phyloP scores from a whole-genome alignment of 2,113 vertebrate species.

The Leptobrachium ailaonicum region DNA sequence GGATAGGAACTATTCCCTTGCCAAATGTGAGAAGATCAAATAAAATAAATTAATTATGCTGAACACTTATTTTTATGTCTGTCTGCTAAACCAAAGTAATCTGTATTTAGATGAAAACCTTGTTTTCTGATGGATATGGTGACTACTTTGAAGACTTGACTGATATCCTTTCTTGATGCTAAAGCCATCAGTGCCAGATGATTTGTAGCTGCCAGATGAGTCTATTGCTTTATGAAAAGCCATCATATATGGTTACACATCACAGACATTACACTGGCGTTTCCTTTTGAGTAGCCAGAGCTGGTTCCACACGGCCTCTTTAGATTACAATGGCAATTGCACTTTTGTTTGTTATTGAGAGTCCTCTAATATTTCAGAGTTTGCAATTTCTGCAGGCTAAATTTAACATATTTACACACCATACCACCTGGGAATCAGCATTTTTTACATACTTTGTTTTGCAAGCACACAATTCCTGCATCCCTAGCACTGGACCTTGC shows the following conservation, averaged over 20 bases:
- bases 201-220: neutral
- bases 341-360: constrained; percentile 32
- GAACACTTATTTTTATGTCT: too few species aligned
- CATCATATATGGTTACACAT: neutral
- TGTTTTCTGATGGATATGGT: neutral
- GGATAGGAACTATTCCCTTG: too few species aligned
- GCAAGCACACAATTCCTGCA: constrained; percentile 25
- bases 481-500: constrained; percentile 23
- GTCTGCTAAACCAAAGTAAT: too few species aligned
- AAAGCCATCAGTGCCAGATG: neutral
- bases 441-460: constrained; percentile 30
- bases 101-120: neutral
- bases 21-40: too few species aligned
- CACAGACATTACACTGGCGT: neutral
- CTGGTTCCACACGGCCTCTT: constrained; percentile 1
- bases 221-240: neutral
- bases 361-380: constrained; percentile 43
- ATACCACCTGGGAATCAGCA: constrained; percentile 47
- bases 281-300: neutral
- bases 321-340: constrained; percentile 23
- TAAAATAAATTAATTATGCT: too few species aligned
- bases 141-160: neutral
- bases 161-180: neutral
- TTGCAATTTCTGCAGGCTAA: constrained; percentile 34
- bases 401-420: constrained; percentile 44